A percentile compares a stretch with the other conserved stretches of the same genome.
These are phyloP conservation scores for Harpagifer antarcticus DNA, from an alignment of 2,797 vertebrate species.

Conservation along the genomic window DNA sequence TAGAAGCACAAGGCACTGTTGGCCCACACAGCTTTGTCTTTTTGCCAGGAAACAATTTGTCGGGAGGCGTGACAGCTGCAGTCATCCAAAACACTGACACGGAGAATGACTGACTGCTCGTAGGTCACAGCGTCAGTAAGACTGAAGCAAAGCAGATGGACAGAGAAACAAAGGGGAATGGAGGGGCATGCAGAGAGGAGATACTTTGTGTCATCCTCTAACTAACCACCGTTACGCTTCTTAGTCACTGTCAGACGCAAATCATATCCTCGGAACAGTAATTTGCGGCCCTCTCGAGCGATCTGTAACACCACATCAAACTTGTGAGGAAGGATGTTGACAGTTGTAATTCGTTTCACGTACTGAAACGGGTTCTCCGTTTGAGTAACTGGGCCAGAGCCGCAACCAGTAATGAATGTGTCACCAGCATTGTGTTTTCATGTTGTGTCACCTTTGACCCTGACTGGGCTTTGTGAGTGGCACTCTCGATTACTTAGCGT, in stretches of 20 bases:
- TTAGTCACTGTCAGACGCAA: slow-evolving; percentile 45
- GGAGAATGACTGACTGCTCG: slow-evolving; percentile 50
- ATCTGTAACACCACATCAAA: slow-evolving; percentile 47
- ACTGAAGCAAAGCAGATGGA: slow-evolving; percentile 37
- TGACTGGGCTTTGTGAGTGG: slow-evolving; percentile 36
- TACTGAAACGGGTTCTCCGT: slow-evolving; percentile 33
- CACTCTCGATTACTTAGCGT: slow-evolving; percentile 60
- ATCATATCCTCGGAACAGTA: slow-evolving; percentile 60
- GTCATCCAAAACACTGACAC: slow-evolving; percentile 63
- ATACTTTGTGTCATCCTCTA: slow-evolving; percentile 45
- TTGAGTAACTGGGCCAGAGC: slow-evolving; percentile 33
- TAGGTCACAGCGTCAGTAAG: slow-evolving; percentile 41
- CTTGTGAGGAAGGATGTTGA: slow-evolving; percentile 39
- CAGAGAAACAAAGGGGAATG: slow-evolving; percentile 24
- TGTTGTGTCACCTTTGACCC: slow-evolving; percentile 59
- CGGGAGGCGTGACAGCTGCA: slow-evolving; percentile 53
- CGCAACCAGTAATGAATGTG: slow-evolving; percentile 52
- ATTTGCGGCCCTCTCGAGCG: slow-evolving; percentile 55
- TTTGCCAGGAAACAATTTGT: slow-evolving; percentile 72
- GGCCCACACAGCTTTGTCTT: slow-evolving; percentile 45
- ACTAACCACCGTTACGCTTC: slow-evolving; percentile 30
- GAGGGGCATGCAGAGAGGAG: slow-evolving; percentile 31
- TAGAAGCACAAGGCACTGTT: slow-evolving; percentile 35
- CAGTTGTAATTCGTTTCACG: slow-evolving; percentile 40
- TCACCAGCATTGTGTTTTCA: slow-evolving; percentile 42